phyloP scores from a whole-genome alignment of 1,140 invertebrate genomes.

The Aethina tumida region DNA sequence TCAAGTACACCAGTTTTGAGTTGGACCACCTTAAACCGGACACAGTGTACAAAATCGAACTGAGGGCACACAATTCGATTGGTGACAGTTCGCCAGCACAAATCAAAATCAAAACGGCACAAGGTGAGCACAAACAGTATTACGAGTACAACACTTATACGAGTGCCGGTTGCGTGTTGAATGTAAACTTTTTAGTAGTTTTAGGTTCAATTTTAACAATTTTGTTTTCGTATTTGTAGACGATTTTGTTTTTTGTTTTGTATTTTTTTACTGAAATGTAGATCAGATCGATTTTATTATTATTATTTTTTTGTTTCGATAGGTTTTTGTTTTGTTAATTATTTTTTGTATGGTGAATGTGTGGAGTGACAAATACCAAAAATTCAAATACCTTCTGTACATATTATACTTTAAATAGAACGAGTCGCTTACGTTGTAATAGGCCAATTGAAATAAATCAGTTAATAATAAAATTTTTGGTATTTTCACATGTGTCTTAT shows the following conservation, averaged over 20 bases:
- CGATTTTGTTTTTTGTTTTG: conserved; percentile 7
- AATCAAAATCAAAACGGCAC: conserved; percentile 69
- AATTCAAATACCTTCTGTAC: not conserved
- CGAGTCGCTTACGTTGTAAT: too few relatives aligned
- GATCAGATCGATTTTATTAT: not conserved
- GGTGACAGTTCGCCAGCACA: conserved; percentile 65
- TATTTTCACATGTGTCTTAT: too few relatives aligned
- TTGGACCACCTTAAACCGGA: conserved; percentile 59
- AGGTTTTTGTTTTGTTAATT: conserved; percentile 14
- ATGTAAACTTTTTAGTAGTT: not conserved
- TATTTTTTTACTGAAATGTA: too few relatives aligned
- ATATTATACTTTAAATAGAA: too few relatives aligned
- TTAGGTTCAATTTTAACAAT: conserved; percentile 12
- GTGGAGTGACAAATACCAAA: conserved; percentile 8
- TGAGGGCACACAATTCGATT: conserved; percentile 75
- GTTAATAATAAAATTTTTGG: too few relatives aligned
- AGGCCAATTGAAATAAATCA: too few relatives aligned
- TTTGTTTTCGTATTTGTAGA: conserved; percentile 12
- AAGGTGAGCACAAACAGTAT: conserved; percentile 60
- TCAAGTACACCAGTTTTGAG: conserved; percentile 51
- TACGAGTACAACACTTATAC: conserved; percentile 26
- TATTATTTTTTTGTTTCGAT: not conserved
- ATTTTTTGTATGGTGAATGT: conserved; percentile 6
- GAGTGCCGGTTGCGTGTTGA: not conserved
- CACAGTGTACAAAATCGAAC: conserved; percentile 69